These are phyloP conservation scores for Iphiclides podalirius DNA, from an alignment of 2,888 invertebrate species.

Conservation along the genomic window DNA sequence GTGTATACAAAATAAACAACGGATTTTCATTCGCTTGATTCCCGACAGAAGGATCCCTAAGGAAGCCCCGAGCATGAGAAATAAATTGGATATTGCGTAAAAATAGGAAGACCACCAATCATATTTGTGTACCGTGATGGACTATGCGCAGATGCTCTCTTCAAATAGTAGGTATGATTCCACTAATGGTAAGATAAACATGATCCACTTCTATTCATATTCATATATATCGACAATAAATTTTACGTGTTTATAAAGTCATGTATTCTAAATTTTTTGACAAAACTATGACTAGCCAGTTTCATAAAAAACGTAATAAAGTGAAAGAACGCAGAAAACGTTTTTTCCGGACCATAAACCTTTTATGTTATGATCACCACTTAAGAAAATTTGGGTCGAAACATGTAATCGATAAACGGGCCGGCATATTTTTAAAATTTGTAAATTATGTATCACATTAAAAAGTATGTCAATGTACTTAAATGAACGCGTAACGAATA, in stretches of 20 bases:
- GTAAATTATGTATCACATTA: constrained; percentile 22
- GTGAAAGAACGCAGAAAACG: constrained; percentile 27
- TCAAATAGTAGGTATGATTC: neutral
- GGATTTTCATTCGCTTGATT: too few species aligned
- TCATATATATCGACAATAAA: too few species aligned
- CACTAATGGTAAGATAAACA: too few species aligned
- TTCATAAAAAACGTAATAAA: constrained; percentile 24
- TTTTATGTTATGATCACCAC: constrained; percentile 44
- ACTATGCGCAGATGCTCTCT: neutral
- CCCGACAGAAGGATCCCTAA: neutral
- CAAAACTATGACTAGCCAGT: constrained; percentile 28
- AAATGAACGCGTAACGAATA: neutral
- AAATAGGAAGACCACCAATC: constrained; percentile 1
- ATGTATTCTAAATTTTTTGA: too few species aligned
- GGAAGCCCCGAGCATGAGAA: neutral
- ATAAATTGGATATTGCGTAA: constrained; percentile 1
- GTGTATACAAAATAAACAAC: too few species aligned
- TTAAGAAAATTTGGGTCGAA: constrained; percentile 48
- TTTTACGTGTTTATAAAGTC: too few species aligned
- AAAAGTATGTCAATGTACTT: constrained; percentile 8
- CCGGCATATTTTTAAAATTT: constrained; percentile 11
- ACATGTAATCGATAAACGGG: constrained; percentile 33
- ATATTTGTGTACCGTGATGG: neutral
- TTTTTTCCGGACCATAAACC: constrained; percentile 33
- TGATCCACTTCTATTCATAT: too few species aligned